Percentiles rank a stretch among this genome's conserved stretches.
Evolutionary conservation across 2,797 vertebrate species (phyloP).

Genomic region (Ctenochaetus hawaiiensis): DNA sequence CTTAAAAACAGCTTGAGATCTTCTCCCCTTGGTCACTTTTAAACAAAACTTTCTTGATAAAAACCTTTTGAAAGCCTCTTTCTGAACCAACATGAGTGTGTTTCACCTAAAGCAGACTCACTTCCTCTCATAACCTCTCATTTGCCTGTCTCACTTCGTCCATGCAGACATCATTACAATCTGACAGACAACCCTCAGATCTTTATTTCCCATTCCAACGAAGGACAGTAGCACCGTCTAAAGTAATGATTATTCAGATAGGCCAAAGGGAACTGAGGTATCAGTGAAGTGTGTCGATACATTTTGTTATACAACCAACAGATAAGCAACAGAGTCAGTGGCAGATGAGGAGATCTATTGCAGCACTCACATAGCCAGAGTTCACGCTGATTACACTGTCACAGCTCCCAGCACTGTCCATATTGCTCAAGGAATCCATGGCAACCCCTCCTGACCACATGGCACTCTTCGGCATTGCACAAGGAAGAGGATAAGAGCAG

Average conservation of each 20-base stretch:
- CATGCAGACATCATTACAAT: neutral
- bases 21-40: slow-evolving; percentile 18
- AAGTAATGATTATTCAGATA: neutral
- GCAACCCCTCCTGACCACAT: slow-evolving; percentile 85
- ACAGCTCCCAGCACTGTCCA: slow-evolving; percentile 87
- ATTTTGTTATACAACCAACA: neutral
- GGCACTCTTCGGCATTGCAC: slow-evolving; percentile 90
- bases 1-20: slow-evolving; percentile 19
- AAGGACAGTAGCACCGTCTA: neutral
- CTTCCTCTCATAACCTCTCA: slow-evolving; percentile 15
- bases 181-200: slow-evolving; percentile 1
- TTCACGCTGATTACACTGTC: slow-evolving; percentile 90
- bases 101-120: slow-evolving; percentile 29
- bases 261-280: neutral
- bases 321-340: slow-evolving; percentile 10
- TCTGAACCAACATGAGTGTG: slow-evolving; percentile 22
- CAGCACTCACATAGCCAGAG: slow-evolving; percentile 85
- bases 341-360: slow-evolving; percentile 3
- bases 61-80: slow-evolving; percentile 4
- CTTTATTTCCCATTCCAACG: slow-evolving; percentile 7
- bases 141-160: neutral
- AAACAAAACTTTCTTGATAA: slow-evolving; percentile 9
- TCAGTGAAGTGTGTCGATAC: neutral
- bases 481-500: slow-evolving; percentile 34
- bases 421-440: slow-evolving; percentile 80